Evolutionary conservation across 2,797 vertebrate species (phyloP).

Genomic region (Halcyon badia): DNA sequence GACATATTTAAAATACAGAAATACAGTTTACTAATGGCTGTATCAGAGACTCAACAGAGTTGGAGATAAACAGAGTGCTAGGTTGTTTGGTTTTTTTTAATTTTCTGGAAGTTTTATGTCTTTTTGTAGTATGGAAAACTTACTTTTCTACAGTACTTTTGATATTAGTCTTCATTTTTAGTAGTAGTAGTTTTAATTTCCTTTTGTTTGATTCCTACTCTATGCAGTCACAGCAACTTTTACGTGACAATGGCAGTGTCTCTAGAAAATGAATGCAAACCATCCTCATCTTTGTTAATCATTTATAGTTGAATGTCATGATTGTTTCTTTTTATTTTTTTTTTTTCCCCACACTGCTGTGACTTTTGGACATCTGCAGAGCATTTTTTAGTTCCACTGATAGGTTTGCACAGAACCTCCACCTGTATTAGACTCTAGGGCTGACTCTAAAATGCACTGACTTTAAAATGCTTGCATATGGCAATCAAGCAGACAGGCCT

Average conservation of each 20-base stretch:
- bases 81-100: background rate
- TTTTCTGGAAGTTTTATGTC: background rate
- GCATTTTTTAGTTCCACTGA: background rate
- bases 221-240: background rate
- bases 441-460: background rate
- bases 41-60: background rate
- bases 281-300: background rate
- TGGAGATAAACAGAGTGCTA: background rate
- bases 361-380: background rate
- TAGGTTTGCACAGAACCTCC: background rate
- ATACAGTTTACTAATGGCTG: background rate
- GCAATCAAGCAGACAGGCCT: background rate
- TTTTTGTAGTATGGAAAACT: background rate
- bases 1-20: background rate
- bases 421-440: background rate
- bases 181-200: background rate
- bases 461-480: background rate
- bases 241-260: accelerated
- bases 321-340: background rate
- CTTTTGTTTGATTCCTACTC: background rate
- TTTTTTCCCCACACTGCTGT: background rate
- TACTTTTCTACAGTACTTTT: background rate
- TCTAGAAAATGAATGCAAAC: background rate
- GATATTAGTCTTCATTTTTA: background rate
- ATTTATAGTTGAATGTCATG: background rate